Conservation (phyloP, 2,797 vertebrate genomes). For the Macroramphosus scolopax region DNA sequence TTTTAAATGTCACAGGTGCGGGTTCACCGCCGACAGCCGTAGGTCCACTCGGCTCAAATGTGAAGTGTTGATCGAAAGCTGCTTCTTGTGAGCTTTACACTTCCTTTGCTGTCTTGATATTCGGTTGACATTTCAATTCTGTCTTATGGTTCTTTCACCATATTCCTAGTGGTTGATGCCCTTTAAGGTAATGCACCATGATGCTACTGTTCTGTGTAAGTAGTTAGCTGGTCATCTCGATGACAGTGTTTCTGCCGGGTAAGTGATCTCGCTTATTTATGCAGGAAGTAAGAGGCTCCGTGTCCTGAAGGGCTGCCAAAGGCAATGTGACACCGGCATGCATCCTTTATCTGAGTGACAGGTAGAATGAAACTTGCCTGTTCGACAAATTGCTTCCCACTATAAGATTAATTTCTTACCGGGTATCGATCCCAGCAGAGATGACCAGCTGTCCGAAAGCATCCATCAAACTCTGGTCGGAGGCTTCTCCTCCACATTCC, state of each 20-base stretch:
- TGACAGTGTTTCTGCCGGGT: slow-evolving; percentile 8
- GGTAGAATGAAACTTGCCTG: slow-evolving; percentile 29
- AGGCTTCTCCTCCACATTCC: no score
- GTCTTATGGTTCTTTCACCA: background rate
- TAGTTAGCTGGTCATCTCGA: slow-evolving; percentile 19
- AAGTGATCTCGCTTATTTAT: no score
- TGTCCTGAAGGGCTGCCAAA: no score
- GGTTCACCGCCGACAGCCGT: slow-evolving; percentile 33
- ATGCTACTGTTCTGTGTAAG: slow-evolving; percentile 11
- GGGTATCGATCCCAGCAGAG: slow-evolving; percentile 47
- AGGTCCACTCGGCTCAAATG: slow-evolving; percentile 42
- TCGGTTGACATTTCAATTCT: slow-evolving; percentile 64
- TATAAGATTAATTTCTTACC: slow-evolving; percentile 53
- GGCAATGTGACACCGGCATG: no score
- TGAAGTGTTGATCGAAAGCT: slow-evolving; percentile 38
- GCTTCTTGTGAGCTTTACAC: slow-evolving; percentile 7
- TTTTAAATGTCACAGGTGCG: slow-evolving; percentile 56
- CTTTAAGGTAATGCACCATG: slow-evolving; percentile 5
- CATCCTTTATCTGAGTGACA: no score
- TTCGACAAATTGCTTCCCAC: slow-evolving; percentile 47
- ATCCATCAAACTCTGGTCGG: slow-evolving; percentile 44
- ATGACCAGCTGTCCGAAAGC: slow-evolving; percentile 31
- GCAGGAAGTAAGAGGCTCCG: no score
- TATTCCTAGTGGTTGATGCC: background rate
- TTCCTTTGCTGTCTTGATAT: slow-evolving; percentile 44